Percentiles rank a stretch among this genome's conserved stretches.
Evolutionary conservation across 1,140 invertebrate genomes (phyloP).

Genomic region (Gonioctena quinquepunctata): DNA sequence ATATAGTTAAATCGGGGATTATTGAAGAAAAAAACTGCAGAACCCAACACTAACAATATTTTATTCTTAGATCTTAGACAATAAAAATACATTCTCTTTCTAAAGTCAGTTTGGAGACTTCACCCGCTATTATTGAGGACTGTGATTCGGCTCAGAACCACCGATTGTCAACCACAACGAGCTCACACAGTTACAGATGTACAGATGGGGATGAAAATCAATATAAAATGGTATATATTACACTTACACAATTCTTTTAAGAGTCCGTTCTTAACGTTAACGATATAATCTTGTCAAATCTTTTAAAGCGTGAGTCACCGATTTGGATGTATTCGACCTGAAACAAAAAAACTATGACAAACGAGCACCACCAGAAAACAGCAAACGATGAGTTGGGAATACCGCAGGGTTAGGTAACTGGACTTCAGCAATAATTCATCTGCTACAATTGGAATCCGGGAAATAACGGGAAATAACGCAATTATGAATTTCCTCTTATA

Average conservation of each 20-base stretch:
- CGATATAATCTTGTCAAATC: slow-evolving; percentile 79
- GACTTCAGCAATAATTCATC: too few relatives aligned
- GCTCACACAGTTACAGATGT: neutral
- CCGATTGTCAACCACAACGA: neutral
- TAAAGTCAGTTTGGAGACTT: neutral
- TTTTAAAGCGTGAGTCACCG: slow-evolving; percentile 69
- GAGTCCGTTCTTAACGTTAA: slow-evolving; percentile 50
- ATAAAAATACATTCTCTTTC: slow-evolving; percentile 23
- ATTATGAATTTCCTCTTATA: too few relatives aligned
- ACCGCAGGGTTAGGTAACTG: too few relatives aligned
- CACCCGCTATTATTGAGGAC: neutral
- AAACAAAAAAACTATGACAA: slow-evolving; percentile 57
- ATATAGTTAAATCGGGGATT: too few relatives aligned
- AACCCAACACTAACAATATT: slow-evolving; percentile 17
- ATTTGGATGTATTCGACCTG: slow-evolving; percentile 72
- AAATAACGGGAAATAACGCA: too few relatives aligned
- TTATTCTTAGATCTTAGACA: slow-evolving; percentile 23
- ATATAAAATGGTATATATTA: slow-evolving; percentile 22
- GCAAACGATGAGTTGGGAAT: too few relatives aligned
- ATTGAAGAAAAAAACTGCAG: neutral
- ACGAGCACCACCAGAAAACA: too few relatives aligned
- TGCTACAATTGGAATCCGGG: too few relatives aligned
- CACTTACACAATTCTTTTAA: slow-evolving; percentile 6
- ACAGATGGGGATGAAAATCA: neutral
- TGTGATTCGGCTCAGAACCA: neutral